Base-by-base conservation (phyloP, 2,888 invertebrate species). In the Microdon myrmicae region DNA sequence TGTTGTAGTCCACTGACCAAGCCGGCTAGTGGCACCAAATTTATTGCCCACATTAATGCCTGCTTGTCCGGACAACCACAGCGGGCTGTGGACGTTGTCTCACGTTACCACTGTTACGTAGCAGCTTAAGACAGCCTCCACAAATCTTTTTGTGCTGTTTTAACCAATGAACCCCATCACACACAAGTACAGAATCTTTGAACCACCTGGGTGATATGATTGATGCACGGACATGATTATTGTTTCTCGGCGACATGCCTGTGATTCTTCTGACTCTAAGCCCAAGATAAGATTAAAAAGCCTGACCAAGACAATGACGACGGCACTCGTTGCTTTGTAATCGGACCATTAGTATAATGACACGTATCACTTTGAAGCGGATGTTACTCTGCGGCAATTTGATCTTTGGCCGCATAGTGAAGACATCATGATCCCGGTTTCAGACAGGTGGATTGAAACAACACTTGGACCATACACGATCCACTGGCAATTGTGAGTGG, bases 1-100 rank as follows among this genome's bases (percentile, higher is more conserved):
- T 64, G 56, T 61, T 56, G 51, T 34, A 38, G 38, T 26, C 20
- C 23, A 20, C 51, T 35, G 39, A 38, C 25, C 56, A 32, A 35
- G 20, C 26, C 23, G 32, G 51, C 45, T 47, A 38, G 58, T 58
- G 64, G 58, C 53, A 58, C 58, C 58, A 51, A 64, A 64, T 64
- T 64, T 58, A 64, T 64, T 64, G 64, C 64, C 58, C 64, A 64
- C 58, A 64, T 64, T 64, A 64, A 64, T 64, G 64, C 64, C 47
- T 25, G 45, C 41, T 53, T 58, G 64, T 64, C 41, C 56, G 23
- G 8, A 31, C 23, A 25, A 47, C 56, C 45, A 35, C 58, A 58
- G 58, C 64, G 58, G 51, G 61, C 61, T 60, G 45, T 25, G 14
- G 41, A 13, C 37, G 39, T 20, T 51, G 39, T 49, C 44, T 55